Evolutionary conservation across 2,888 invertebrate genomes (phyloP), one percentile per base, ranked within the genome.

Genomic region (Lepeophtheirus nordmannii): DNA sequence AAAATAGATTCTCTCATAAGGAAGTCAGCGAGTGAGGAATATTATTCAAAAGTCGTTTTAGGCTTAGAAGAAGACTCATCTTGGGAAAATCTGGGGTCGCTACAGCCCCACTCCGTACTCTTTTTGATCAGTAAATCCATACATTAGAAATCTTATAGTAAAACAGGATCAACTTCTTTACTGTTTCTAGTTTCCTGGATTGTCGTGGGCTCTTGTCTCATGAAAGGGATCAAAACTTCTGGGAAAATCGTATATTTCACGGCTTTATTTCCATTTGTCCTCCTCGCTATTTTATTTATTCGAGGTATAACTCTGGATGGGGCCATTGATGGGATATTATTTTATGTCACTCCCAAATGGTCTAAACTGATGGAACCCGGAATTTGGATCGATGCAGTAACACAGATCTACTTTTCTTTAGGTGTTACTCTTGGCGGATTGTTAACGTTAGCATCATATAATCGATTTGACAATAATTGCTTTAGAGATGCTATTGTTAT

Each of bases 401-500:
- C 87, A 23, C 89, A 89, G 76, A 88, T 89, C 72, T 89, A 90
- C 76, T 90, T 88, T 74, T 87, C 89, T 0, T 76, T 89, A 30
- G 87, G 87, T 71, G 87, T 87, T 5, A 86, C 88, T 64, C 88
- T 89, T 85, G 89, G 89, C 63, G 89, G 89, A 53, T 80, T 89
- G 14, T 87, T 89, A 65, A 89, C 88, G 0, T 80, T 90, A 67
- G 85, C 88, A 62, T 87, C 87, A 20, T 89, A 89, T 75, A 89
- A 88, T 76, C 68, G 68, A 30, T 70, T 70, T 59, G 68, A 68
- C 64, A 69, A 69, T 59, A 70, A 70, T 60, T 69, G 68, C 39
- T 53, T 71, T 12, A 67, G 69, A 68, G 69, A 59, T 58, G 60
- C 62, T 17, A 17, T 59, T 30, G 46, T 38, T 23, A 37, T 62